Evolutionary conservation across 2,113 vertebrate genomes (phyloP), one percentile per base, ranked within the genome.

Genomic region (Microtus ochrogaster): DNA sequence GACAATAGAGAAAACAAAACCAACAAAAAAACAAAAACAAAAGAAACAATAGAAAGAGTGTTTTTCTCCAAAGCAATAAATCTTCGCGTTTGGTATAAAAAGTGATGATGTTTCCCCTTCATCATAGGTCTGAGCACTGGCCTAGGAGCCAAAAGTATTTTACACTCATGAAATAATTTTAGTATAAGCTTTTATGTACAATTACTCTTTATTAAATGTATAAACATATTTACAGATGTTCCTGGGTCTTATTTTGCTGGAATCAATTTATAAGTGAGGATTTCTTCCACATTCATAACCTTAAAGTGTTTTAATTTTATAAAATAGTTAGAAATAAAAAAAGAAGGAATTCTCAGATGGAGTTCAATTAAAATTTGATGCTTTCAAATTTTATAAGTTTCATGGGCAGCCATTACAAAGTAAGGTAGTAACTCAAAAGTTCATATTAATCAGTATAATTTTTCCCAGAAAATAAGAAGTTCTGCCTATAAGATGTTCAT

Each of bases 121-220:
- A 90, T 28, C 24, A 73, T 12, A 96, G 79, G 79, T 95, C 65
- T 30, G 96, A 92, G 26, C 41, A 94, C 88, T 88, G 30, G 73
- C 52, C 39, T 94, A 36, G 92, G 78, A 26, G 74, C 72, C 94
- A 82, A 83, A 96, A 91, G 87, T 77, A 33, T 95, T 55, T 94
- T 4, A 83, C 33, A 94, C 74, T 90, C n/a, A 92, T 95, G 49
- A 96, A 97, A 93, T 79, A 94, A 89, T 78, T 66, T 90, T 96
- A 84, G 94, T 41, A 86, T 95, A 44, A 92, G 28, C 9, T 66
- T 93, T 89, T 94, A 93, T 92, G 72, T 96, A 95, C 82, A 97
- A 92, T 77, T 93, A 85, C 26, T 96, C 74, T 97, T 97, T 94
- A 97, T 97, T 97, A 96, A 96, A 94, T 94, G 74, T 63, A 89